Conservation (phyloP, 2,797 vertebrate species). For the Acanthurus tractus region DNA sequence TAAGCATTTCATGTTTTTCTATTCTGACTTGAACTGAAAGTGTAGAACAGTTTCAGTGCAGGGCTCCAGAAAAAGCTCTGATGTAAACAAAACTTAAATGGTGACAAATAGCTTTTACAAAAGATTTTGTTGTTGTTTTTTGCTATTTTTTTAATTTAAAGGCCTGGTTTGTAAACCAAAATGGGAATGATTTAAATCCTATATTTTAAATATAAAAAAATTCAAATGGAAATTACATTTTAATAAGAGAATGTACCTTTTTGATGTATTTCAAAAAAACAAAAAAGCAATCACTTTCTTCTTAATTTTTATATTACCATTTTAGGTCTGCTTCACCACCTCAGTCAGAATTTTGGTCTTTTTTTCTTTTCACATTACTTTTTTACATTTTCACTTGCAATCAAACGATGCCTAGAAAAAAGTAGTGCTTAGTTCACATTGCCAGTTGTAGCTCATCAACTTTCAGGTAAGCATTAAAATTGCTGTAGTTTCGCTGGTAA, state of each 20-base stretch:
- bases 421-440: not conserved
- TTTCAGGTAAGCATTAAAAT: not conserved
- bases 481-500: not conserved
- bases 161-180: not conserved
- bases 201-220: not conserved
- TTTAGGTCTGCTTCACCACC: not conserved
- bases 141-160: not conserved
- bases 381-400: slow-evolving; percentile 1
- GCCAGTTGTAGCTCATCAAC: not conserved
- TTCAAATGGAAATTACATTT: not conserved
- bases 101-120: not conserved
- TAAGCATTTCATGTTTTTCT: not conserved
- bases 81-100: not conserved
- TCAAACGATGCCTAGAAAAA: not conserved
- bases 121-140: not conserved
- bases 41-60: not conserved
- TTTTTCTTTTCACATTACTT: not conserved
- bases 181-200: not conserved
- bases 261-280: not conserved
- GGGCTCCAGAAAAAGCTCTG: not conserved
- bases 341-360: not conserved
- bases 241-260: not conserved
- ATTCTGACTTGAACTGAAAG: not conserved
- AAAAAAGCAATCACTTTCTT: not conserved
- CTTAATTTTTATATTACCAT: not conserved